Base-by-base conservation (phyloP, 2,888 invertebrate genomes). In the Phragmatobia fuliginosa region DNA sequence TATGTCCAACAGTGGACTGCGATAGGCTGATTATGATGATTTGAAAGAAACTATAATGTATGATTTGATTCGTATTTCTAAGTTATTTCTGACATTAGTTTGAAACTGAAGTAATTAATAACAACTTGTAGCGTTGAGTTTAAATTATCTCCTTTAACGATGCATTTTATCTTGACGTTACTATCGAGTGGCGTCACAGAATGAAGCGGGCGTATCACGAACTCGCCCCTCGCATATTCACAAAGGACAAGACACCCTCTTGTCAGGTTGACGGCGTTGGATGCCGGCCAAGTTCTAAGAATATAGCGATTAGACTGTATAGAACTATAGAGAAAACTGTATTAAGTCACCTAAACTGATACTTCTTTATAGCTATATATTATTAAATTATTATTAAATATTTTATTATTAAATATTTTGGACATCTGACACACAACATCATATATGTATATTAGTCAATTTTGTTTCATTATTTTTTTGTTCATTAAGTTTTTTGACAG, bases 161-260 rank as follows among this genome's bases (percentile, higher is more conserved):
- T 67, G 66, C 18, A 71, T 71, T 78, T 78, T 78, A 71, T 74
- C 74, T 70, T 28, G n/a, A n/a, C 18, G 41, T 21, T 25, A 66
- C 38, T 60, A 49, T 60, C n/a, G 67, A 70, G 68, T 72, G 72
- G 76, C 72, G 79, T 49, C 70, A 79, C 68, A 66, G 69, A 77
- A 81, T 77, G 80, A 74, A 79, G 74, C 75, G 77, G 75, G 77
- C 78, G 74, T 77, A 77, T 79, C 79, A 77, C 66, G 67, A 65
- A 61, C 73, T 41, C 72, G 70, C 70, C 64, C 77, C 78, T 72
- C 68, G 74, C 70, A 73, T 69, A 73, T 66, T 68, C 69, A 81
- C 83, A 85, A 85, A 84, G 79, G 76, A 72, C 66, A 63, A 66
- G 71, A 70, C 77, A 76, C 80, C 80, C 85, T 79, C 84, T 87